Evolutionary conservation across 2,113 vertebrate species (phyloP).

Genomic region (Campylomormyrus numenius): DNA sequence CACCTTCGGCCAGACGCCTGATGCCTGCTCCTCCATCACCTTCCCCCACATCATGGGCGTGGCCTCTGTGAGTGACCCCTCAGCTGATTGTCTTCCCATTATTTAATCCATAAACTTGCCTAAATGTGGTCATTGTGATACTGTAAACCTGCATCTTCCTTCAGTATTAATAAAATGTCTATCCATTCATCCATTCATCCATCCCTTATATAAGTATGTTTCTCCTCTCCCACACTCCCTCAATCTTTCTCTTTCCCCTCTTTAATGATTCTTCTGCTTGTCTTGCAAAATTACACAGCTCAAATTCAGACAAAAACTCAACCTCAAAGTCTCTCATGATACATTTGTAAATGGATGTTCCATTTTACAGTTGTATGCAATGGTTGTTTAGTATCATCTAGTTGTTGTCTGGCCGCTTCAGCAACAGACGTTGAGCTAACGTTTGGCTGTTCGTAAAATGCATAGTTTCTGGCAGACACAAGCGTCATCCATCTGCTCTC

Average conservation of each 20-base stretch:
- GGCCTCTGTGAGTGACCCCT: slow-evolving; percentile 77
- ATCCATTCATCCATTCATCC: background rate
- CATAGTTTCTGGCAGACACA: background rate
- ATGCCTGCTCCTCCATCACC: slow-evolving; percentile 87
- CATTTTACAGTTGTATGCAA: background rate
- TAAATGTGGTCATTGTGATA: background rate
- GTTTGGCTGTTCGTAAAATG: background rate
- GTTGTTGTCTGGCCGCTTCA: background rate
- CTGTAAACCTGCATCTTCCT: background rate
- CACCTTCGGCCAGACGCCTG: slow-evolving; percentile 89
- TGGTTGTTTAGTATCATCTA: background rate
- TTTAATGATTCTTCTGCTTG: background rate
- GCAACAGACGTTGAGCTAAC: background rate
- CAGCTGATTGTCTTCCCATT: no score
- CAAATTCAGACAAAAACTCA: background rate
- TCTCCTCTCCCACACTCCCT: background rate
- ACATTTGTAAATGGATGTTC: background rate
- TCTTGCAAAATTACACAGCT: background rate
- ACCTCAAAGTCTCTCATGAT: background rate
- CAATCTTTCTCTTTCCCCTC: background rate
- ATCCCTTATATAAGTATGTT: background rate
- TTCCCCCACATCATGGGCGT: slow-evolving; percentile 94
- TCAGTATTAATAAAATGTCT: background rate
- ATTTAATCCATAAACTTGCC: background rate
- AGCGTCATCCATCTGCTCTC: background rate